These are phyloP conservation scores for Parnassius orleans DNA, from an alignment of 2,888 invertebrate species.

Conservation along the genomic window DNA sequence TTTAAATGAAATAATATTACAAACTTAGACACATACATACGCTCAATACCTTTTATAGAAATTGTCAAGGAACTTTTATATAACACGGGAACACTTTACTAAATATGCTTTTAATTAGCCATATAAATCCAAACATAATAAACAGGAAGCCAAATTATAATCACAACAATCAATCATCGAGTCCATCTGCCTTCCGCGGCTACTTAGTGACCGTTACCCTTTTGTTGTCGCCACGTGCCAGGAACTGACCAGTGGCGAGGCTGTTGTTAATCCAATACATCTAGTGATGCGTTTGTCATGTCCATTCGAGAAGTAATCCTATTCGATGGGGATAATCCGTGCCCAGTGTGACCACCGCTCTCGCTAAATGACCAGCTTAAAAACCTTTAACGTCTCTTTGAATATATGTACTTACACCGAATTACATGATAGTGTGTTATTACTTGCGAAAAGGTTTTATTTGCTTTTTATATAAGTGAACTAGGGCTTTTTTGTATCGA, in stretches of 20 bases:
- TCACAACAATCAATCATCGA: conserved; percentile 25
- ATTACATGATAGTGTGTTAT: not conserved
- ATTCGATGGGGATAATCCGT: conserved; percentile 61
- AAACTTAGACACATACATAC: no score
- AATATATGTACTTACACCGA: not conserved
- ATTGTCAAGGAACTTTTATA: not conserved
- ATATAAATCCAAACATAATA: conserved; percentile 30
- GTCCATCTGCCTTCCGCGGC: conserved; percentile 40
- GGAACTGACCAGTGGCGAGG: conserved; percentile 40
- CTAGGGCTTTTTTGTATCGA: no score
- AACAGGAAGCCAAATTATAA: conserved; percentile 38
- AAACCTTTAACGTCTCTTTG: not conserved
- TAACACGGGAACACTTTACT: conserved; percentile 9
- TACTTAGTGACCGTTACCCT: conserved; percentile 28
- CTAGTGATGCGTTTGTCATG: conserved; percentile 62
- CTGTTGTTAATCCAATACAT: conserved; percentile 58
- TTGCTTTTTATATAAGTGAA: no score
- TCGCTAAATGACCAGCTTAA: conserved; percentile 46
- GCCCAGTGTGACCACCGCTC: conserved; percentile 22
- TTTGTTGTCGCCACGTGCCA: conserved; percentile 38
- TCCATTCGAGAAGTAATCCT: conserved; percentile 57
- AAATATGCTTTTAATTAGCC: conserved; percentile 24
- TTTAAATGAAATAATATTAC: no score
- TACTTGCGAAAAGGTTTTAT: not conserved
- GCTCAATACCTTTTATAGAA: no score